Evolutionary conservation across 2,113 vertebrate genomes (phyloP).

Genomic region (Pholis gunnellus): DNA sequence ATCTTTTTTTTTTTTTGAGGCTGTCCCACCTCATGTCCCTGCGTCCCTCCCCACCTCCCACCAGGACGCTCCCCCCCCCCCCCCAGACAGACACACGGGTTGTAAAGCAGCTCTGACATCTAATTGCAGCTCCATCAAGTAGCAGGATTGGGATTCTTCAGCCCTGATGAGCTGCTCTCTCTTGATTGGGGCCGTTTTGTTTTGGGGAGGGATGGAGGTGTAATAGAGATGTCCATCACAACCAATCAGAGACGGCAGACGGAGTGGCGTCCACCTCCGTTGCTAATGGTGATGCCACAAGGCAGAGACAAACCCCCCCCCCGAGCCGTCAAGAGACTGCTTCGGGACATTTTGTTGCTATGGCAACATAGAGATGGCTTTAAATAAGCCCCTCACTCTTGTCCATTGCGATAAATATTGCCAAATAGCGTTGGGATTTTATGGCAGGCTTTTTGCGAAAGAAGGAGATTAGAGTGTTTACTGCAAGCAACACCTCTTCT

Average conservation of each 20-base stretch:
- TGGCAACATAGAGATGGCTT: constrained; percentile 58
- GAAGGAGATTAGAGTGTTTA: constrained; percentile 46
- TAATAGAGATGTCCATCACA: constrained; percentile 60
- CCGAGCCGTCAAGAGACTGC: constrained; percentile 42
- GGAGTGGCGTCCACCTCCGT: constrained; percentile 47
- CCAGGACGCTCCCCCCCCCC: constrained; percentile 1
- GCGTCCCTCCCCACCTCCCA: not conserved
- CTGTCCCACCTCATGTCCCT: not conserved
- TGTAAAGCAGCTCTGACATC: constrained; percentile 43
- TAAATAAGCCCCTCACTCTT: constrained; percentile 40
- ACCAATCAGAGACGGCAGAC: constrained; percentile 63
- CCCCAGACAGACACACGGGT: constrained; percentile 1
- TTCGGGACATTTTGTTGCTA: constrained; percentile 75
- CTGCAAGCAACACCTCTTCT: constrained; percentile 21
- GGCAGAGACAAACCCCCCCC: not conserved
- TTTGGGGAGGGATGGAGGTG: constrained; percentile 8
- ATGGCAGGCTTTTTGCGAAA: constrained; percentile 14
- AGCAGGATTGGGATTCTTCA: constrained; percentile 50
- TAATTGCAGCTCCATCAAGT: constrained; percentile 65
- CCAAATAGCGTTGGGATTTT: constrained; percentile 29
- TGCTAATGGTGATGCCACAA: constrained; percentile 58
- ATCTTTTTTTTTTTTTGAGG: not conserved
- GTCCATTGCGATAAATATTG: constrained; percentile 48
- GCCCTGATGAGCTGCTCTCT: constrained; percentile 61
- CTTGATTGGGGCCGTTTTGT: constrained; percentile 60